Conservation (phyloP, 2,113 vertebrate species). For the Poeciliopsis retropinna region DNA sequence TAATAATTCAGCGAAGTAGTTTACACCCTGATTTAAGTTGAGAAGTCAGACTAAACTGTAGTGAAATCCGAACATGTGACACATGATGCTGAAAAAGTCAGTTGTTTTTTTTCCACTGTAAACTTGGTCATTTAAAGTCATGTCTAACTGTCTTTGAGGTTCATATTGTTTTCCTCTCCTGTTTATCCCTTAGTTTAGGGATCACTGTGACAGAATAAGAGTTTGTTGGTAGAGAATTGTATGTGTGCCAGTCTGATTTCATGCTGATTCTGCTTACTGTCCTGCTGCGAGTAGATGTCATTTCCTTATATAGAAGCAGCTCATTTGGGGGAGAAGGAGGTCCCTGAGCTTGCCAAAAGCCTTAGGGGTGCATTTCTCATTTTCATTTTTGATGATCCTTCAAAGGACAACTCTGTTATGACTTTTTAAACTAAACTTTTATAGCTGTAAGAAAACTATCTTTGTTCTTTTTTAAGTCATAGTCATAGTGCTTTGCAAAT, state of each 20-base stretch:
- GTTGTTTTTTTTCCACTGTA: neutral
- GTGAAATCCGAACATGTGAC: neutral
- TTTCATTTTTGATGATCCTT: conserved; percentile 31
- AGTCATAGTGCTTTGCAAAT: neutral
- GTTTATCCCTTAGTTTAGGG: neutral
- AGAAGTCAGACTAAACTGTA: neutral
- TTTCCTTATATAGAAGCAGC: conserved; percentile 39
- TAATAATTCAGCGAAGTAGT: neutral
- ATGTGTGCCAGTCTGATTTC: conserved; percentile 32
- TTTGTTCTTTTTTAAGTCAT: neutral
- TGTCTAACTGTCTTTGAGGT: neutral
- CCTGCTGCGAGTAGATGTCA: conserved; percentile 50
- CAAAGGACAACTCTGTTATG: conserved; percentile 20
- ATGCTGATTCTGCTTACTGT: conserved; percentile 49
- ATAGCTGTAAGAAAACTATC: conserved; percentile 5
- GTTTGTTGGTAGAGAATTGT: conserved; percentile 26
- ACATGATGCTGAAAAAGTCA: conserved; percentile 4
- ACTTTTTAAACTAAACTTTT: conserved; percentile 29
- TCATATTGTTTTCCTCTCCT: neutral
- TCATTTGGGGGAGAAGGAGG: conserved; percentile 38
- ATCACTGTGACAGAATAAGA: conserved; percentile 28
- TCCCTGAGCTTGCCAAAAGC: conserved; percentile 37
- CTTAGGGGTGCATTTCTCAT: conserved; percentile 15
- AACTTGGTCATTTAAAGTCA: neutral
- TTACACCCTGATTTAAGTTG: neutral